Percentiles rank a stretch among this genome's conserved stretches.
phyloP scores from a whole-genome alignment of 1,140 invertebrate species.

The Aporrectodea caliginosa region DNA sequence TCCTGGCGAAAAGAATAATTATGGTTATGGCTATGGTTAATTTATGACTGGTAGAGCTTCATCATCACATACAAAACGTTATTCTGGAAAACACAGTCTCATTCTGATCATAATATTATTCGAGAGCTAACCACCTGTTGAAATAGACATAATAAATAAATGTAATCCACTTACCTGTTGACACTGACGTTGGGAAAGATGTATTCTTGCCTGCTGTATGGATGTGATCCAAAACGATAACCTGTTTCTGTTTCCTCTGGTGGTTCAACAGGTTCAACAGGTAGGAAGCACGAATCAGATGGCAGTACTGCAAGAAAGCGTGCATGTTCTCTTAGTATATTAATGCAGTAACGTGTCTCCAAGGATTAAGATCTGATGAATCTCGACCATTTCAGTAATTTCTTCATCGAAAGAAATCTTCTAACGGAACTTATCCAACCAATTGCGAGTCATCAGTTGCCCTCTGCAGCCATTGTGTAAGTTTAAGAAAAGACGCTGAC shows the following conservation, averaged over 20 bases:
- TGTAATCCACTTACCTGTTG: slow-evolving; percentile 39
- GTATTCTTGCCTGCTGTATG: slow-evolving; percentile 64
- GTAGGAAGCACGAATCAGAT: not conserved
- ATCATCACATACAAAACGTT: no score
- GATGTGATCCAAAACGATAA: slow-evolving; percentile 56
- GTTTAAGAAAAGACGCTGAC: no score
- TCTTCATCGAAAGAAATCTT: not conserved
- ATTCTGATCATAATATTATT: no score
- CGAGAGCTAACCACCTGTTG: no score
- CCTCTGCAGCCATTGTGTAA: no score
- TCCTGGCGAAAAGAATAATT: no score
- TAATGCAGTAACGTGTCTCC: no score
- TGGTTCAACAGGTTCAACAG: slow-evolving; percentile 13
- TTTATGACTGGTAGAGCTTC: no score
- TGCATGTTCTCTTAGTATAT: not conserved
- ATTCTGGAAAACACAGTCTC: no score
- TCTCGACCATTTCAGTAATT: not conserved
- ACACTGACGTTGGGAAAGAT: slow-evolving; percentile 50
- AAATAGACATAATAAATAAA: not conserved
- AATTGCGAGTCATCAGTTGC: not conserved
- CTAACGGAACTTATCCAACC: not conserved
- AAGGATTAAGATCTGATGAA: no score
- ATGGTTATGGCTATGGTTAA: no score
- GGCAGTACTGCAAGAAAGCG: not conserved
- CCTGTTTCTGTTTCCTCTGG: slow-evolving; percentile 38